Conservation (phyloP, 2,113 vertebrate genomes). For the pig (Sus scrofa) region DNA sequence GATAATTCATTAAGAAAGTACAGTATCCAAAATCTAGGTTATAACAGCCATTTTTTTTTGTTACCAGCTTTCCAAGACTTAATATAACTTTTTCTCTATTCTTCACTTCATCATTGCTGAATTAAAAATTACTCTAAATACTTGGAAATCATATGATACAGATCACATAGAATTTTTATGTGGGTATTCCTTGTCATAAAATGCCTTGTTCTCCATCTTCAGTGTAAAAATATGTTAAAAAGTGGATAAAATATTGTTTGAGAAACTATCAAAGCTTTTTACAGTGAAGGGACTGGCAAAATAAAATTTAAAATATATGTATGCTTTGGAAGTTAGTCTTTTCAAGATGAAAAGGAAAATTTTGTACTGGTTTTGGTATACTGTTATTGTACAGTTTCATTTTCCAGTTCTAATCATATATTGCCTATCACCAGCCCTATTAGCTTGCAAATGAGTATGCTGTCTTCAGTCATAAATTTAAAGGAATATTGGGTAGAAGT, state of each 20-base stretch:
- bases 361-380: background rate
- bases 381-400: constrained; percentile 25
- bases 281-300: background rate
- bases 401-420: constrained; percentile 56
- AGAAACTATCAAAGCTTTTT: background rate
- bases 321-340: background rate
- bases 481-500: constrained; percentile 27
- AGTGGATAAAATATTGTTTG: background rate
- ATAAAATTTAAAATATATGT: constrained; percentile 48
- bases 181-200: background rate
- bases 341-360: constrained; percentile 29
- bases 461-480: constrained; percentile 63
- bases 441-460: constrained; percentile 61
- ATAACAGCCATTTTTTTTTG: background rate
- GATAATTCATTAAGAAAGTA: background rate
- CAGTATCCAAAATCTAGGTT: background rate
- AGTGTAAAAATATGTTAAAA: background rate
- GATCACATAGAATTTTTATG: background rate
- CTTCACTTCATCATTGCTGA: background rate
- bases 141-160: background rate
- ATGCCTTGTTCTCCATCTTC: background rate
- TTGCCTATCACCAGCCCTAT: constrained; percentile 33
- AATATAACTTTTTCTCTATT: background rate
- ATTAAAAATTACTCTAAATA: background rate
- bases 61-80: background rate